These are phyloP conservation scores for Drosophila kurseongensis DNA, from an alignment of 1,140 invertebrate genomes.

Conservation along the genomic window DNA sequence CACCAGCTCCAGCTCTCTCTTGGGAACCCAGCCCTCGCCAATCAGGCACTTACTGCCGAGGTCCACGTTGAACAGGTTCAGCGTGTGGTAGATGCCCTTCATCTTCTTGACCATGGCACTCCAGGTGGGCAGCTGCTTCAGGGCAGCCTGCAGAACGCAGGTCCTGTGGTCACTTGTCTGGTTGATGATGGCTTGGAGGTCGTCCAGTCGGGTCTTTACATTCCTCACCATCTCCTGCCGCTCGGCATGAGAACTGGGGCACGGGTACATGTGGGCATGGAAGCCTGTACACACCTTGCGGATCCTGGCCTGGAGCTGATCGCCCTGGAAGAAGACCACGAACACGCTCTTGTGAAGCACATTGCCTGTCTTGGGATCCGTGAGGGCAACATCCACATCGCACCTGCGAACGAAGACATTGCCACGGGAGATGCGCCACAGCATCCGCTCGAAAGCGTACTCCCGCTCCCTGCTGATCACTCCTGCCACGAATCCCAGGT, in stretches of 20 bases:
- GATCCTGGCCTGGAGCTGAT: conserved; percentile 96
- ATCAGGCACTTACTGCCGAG: conserved; percentile 96
- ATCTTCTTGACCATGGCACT: conserved; percentile 94
- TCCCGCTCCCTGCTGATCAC: conserved; percentile 95
- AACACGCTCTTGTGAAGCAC: conserved; percentile 97
- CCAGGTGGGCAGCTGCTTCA: conserved; percentile 97
- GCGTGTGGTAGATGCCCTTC: conserved; percentile 95
- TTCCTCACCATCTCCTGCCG: conserved; percentile 96
- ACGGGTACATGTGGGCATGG: conserved; percentile 97
- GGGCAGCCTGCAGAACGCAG: conserved; percentile 94
- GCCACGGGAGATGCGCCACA: conserved; percentile 98
- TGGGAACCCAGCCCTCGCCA: conserved; percentile 98
- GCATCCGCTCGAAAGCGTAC: conserved; percentile 97
- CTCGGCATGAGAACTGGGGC: conserved; percentile 95
- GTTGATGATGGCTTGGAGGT: conserved; percentile 96
- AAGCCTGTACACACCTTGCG: conserved; percentile 99
- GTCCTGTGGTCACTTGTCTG: conserved; percentile 98
- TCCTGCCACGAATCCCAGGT: conserved; percentile 92
- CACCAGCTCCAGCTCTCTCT: conserved; percentile 92
- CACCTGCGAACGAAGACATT: conserved; percentile 95
- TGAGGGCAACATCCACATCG: conserved; percentile 92
- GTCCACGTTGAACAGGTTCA: conserved; percentile 95
- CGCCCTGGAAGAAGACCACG: conserved; percentile 98
- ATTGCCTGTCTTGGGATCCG: conserved; percentile 93
- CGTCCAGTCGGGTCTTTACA: conserved; percentile 96